Base-by-base conservation (phyloP, 2,797 vertebrate species). In the Miichthys miiuy region DNA sequence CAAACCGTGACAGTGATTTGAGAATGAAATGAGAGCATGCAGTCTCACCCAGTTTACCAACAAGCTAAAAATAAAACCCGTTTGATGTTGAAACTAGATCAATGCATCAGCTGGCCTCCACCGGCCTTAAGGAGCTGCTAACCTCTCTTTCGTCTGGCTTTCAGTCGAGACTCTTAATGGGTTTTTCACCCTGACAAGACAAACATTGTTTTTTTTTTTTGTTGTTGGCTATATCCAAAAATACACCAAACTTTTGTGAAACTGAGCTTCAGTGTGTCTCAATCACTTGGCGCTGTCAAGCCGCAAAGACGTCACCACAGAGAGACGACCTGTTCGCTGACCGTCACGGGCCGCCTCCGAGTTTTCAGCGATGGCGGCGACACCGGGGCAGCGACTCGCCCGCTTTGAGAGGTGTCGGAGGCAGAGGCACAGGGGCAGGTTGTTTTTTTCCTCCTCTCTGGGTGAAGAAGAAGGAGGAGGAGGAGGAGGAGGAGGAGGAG, bases 31-130 rank as follows among this genome's bases (percentile, higher is more conserved):
- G 68, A 75, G 83, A 86, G 83, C 81, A 50, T 75, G 38, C 27
- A 12, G 79, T 72, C 85, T 86, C 80, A 67, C 72, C 81, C 79
- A 71, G 76, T 82, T 87, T 81, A 84, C 88, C 86, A 88, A 81
- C 74, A 73, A 41, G 79, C 89, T 88, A 91, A 88, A 90, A 92
- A 92, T 90, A 90, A 81, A 80, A 68, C 0, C 38, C 0, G 74
- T 92, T 90, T 90, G 87, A 89, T 87, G 91, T 85, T 87, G 88
- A 89, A 93, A 91, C 83, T 84, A 75, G 91, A 93, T 91, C 90
- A 81, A 89, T 80, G 86, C 83, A 81, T 87, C 79, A 86, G 86
- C 88, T 84, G 89, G 85, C 78, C 82, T 73, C 67, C 17, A 2
- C 25, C 65, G 20, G 80, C 77, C 86, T 62, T 21, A 18, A 87